phyloP scores from a whole-genome alignment of 1,140 invertebrate species.

The Brevipalpus yothersi region DNA sequence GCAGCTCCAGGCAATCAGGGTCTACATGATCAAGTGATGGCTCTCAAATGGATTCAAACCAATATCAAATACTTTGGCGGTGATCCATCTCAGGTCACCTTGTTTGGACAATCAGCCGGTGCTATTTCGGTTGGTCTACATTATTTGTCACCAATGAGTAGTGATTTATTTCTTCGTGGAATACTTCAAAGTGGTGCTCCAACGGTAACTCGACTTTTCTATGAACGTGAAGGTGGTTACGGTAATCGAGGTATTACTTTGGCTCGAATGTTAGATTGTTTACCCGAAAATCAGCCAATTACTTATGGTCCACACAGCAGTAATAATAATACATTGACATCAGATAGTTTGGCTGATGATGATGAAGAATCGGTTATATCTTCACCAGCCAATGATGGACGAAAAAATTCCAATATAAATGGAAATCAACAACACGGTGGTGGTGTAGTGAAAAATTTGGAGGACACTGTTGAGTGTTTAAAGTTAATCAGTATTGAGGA shows the following conservation, averaged over 20 bases:
- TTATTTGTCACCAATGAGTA: slow-evolving; percentile 22
- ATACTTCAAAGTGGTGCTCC: slow-evolving; percentile 27
- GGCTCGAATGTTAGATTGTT: not conserved
- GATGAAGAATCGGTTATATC: too few relatives aligned
- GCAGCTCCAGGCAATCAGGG: slow-evolving; percentile 26
- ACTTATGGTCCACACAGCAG: too few relatives aligned
- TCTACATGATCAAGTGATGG: slow-evolving; percentile 46
- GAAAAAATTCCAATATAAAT: not conserved
- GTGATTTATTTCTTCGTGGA: slow-evolving; percentile 19
- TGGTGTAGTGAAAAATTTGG: not conserved
- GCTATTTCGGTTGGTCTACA: slow-evolving; percentile 31
- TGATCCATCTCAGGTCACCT: slow-evolving; percentile 27
- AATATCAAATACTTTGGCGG: slow-evolving; percentile 32
- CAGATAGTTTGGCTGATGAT: too few relatives aligned
- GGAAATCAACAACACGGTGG: not conserved
- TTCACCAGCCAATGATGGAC: not conserved
- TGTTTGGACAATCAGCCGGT: slow-evolving; percentile 35
- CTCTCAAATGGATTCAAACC: slow-evolving; percentile 24
- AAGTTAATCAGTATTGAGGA: not conserved
- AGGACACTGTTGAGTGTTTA: not conserved
- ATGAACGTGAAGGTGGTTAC: not conserved
- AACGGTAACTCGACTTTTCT: slow-evolving; percentile 18
- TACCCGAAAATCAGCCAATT: not conserved
- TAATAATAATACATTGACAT: not conserved
- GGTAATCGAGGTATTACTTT: not conserved